phyloP scores from a whole-genome alignment of 2,113 vertebrate species.

The Tupaia tana region DNA sequence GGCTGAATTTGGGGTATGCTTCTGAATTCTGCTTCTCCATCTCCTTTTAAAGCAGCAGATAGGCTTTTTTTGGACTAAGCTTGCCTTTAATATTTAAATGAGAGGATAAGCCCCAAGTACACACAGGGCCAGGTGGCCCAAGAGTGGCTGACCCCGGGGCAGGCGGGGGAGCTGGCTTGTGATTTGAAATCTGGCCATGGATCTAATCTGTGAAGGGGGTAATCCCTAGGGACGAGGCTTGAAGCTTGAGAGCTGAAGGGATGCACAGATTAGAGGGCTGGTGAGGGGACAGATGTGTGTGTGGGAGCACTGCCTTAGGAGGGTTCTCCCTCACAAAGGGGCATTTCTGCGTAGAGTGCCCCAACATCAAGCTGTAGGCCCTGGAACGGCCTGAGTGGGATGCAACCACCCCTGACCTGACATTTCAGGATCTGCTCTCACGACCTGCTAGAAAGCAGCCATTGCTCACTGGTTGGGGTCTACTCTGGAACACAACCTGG shows the following conservation, averaged over 20 bases:
- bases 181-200: background rate
- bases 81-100: conserved; percentile 54
- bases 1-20: background rate
- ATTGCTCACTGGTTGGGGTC: background rate
- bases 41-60: background rate
- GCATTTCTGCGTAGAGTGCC: background rate
- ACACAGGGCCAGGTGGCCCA: background rate
- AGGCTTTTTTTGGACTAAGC: background rate
- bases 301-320: too few relatives aligned
- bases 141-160: background rate
- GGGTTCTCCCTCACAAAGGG: background rate
- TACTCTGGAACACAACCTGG: background rate
- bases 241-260: background rate
- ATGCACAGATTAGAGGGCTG: background rate
- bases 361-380: accelerated
- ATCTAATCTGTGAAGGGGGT: background rate
- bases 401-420: background rate
- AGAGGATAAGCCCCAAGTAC: background rate
- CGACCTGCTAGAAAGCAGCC: background rate
- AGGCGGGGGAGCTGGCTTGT: background rate
- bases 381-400: accelerated
- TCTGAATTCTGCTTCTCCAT: background rate
- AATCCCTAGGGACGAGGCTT: background rate
- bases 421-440: background rate
- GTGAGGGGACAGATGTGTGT: background rate